Conservation (phyloP, 1,140 invertebrate species). For the Tribolium castaneum region DNA sequence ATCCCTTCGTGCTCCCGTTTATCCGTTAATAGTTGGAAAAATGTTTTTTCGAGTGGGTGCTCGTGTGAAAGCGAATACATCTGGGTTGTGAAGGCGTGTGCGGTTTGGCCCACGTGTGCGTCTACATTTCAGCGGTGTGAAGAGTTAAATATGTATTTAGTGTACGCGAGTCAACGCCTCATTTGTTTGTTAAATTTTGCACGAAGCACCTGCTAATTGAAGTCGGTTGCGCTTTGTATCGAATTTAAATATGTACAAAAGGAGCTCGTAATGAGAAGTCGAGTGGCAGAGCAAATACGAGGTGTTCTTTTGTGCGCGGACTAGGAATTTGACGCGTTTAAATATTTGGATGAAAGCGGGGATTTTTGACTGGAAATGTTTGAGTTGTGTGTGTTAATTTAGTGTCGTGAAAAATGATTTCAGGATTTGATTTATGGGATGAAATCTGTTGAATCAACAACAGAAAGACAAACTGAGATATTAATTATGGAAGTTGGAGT, state of each 20-base stretch:
- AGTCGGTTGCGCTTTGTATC: slow-evolving; percentile 17
- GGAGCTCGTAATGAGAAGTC: background rate
- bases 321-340: background rate
- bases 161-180: background rate
- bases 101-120: slow-evolving; percentile 13
- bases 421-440: slow-evolving; percentile 29
- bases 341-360: slow-evolving; percentile 9
- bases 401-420: slow-evolving; percentile 3
- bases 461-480: slow-evolving; percentile 33
- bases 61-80: background rate
- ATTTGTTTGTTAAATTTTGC: slow-evolving; percentile 29
- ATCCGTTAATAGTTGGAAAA: background rate
- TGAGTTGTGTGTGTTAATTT: background rate
- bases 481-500: slow-evolving; percentile 11
- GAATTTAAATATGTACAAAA: slow-evolving; percentile 25
- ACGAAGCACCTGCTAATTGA: slow-evolving; percentile 26
- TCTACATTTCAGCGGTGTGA: slow-evolving; percentile 26
- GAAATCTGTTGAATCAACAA: slow-evolving; percentile 33
- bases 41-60: background rate
- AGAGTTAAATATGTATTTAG: slow-evolving; percentile 24
- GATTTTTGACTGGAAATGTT: background rate
- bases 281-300: slow-evolving; percentile 1
- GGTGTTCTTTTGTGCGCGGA: background rate
- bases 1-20: background rate
- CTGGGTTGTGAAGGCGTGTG: background rate